A percentile compares a stretch with the other conserved stretches of the same genome.
Evolutionary conservation across 2,888 invertebrate genomes (phyloP).

Genomic region (Alcis repandata): DNA sequence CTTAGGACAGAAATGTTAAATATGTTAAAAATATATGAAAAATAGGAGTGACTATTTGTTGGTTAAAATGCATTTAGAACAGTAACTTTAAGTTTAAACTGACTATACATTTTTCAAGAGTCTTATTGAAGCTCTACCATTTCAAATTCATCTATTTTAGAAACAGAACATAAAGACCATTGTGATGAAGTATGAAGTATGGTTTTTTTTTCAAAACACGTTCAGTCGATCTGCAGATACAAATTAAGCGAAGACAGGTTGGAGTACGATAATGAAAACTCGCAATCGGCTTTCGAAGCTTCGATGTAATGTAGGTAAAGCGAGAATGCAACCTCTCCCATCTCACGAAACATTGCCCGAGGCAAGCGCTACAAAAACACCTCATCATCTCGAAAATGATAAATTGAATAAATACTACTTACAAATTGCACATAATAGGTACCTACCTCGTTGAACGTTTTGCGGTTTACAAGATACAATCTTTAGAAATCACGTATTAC

Average conservation of each 20-base stretch:
- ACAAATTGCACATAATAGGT: slow-evolving; percentile 22
- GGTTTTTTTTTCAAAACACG: no score
- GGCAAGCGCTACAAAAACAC: slow-evolving; percentile 39
- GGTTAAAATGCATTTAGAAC: no score
- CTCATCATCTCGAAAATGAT: slow-evolving; percentile 36
- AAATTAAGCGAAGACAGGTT: no score
- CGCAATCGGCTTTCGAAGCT: slow-evolving; percentile 24
- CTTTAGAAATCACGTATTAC: slow-evolving; percentile 4
- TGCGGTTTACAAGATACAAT: slow-evolving; percentile 1
- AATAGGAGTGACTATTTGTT: no score
- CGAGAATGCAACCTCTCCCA: slow-evolving; percentile 38
- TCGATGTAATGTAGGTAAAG: slow-evolving; percentile 28
- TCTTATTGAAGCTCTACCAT: no score
- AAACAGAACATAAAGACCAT: no score
- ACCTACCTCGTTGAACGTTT: not conserved
- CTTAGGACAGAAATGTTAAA: not conserved
- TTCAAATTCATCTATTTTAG: no score
- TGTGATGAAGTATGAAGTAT: not conserved
- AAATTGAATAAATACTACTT: slow-evolving; percentile 26
- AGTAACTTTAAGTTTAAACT: no score
- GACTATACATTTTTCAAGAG: no score
- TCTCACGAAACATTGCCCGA: slow-evolving; percentile 41
- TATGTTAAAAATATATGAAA: not conserved
- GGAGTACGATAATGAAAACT: slow-evolving; percentile 33
- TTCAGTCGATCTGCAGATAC: no score